Evolutionary conservation across 2,113 vertebrate genomes (phyloP), one percentile per base, ranked within the genome.

Genomic region (Pseudopipra pipra): DNA sequence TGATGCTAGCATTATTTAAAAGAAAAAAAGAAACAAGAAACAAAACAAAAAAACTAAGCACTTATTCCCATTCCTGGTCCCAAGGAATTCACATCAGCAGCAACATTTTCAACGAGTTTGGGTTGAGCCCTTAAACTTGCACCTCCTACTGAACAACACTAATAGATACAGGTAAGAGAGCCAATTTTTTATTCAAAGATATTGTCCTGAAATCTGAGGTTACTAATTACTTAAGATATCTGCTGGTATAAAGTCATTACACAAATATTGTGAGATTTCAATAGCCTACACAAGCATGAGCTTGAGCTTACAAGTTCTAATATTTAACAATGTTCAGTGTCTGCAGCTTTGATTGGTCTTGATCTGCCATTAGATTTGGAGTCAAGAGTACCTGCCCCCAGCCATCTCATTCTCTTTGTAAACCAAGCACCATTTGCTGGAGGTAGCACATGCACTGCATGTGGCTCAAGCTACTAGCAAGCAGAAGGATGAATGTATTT

Each of bases 401-500:
- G n/a, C 20, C 6, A 14, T 30, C n/a, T 6, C 14, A 35, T 1
- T 2, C 2, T 8, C 11, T 52, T 51, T 67, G 84, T 25, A 80
- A 80, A 33, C 55, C 86, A 55, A 85, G 58, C 46, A 79, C 28
- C 71, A 46, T 87, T 89, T 88, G 56, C 23, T 85, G 61, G 59
- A 85, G 55, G 33, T 56, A 76, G 58, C 80, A 91, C 65, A 66
- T 56, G 58, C 31, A 30, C 63, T 61, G 46, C 89, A 89, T 39
- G 85, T 76, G 80, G 82, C 63, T 87, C 58, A 89, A 87, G 89
- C 46, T 87, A 85, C 86, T 65, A 59, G 83, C 37, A 66, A 89
- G 72, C 78, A 89, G 67, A 72, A 95, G 56, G 62, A 95, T 81
- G 9, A 63, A 79, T 46, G 55, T 77, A 94, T 97, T 95, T 95